Base-by-base conservation (phyloP, 2,888 invertebrate genomes). In the Scaeva pyrastri region DNA sequence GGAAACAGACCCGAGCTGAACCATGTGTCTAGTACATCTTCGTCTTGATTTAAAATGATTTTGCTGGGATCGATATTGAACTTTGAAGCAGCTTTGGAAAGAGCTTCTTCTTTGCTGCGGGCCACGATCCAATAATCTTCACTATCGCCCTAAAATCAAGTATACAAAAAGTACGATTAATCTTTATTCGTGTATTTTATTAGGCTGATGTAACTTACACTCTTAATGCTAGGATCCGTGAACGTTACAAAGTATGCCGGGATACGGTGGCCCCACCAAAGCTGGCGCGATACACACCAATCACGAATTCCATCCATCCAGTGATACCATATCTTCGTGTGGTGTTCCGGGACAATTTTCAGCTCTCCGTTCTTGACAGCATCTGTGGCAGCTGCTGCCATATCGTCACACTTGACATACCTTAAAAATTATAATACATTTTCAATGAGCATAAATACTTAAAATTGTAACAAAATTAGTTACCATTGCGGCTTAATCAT, bases 181-280 rank as follows among this genome's bases (percentile, higher is more conserved):
- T 14, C 21, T 62, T n/a, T n/a, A n/a, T n/a, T n/a, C n/a, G n/a
- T n/a, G n/a, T n/a, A n/a, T n/a, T n/a, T n/a, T n/a, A n/a, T n/a
- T n/a, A 12, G 3, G 1, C 5, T 23, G n/a, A n/a, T n/a, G 26
- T n/a, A 23, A 90, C 91, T 90, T 87, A 93, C 93, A 12, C 83
- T 58, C 41, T 90, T 88, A 12, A 91, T 92, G 56, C 89, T 89
- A 36, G 92, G 87, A 90, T 94, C 94, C 76, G 93, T 93, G 75
- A 95, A 92, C 11, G 93, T 94, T 14, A 97, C 95, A 90, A 94
- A 95, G 91, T 99, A 99, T 0, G 98, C 98, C 0, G 99, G 99
- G 88, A 99, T 98, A 78, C 97, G 95, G 93, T 99, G 99, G 1
- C 99, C 99, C 99, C 99, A 99, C 99, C 99, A 99, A 74, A 99